A percentile compares a stretch with the other conserved stretches of the same genome.
Conservation (phyloP, 1,140 invertebrate species). For the Trichonephila clavipes region DNA sequence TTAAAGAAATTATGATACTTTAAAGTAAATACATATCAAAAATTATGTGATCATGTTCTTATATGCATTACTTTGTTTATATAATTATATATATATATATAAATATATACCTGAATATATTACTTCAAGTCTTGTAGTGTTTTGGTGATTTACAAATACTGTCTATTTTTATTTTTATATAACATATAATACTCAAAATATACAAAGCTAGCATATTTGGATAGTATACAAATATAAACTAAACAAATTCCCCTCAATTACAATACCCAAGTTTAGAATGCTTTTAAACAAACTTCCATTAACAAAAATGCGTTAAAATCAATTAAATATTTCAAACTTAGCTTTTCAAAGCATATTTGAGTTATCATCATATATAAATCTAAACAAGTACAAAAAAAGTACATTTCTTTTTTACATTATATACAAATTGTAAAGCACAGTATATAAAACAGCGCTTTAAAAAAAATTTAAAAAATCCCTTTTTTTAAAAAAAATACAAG, state of each 20-base stretch:
- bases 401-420: background rate
- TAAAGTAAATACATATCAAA: no score
- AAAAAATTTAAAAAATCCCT: no score
- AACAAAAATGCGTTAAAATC: background rate
- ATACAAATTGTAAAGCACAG: background rate
- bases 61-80: no score
- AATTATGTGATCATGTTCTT: no score
- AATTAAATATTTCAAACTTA: background rate
- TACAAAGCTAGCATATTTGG: background rate
- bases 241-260: background rate
- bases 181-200: background rate
- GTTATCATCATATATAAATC: background rate
- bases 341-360: background rate
- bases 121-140: background rate
- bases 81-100: no score
- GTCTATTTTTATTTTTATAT: background rate
- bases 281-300: background rate
- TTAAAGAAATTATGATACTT: no score
- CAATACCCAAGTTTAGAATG: background rate
- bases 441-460: no score
- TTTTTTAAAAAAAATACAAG: background rate
- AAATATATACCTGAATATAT: no score
- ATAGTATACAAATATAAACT: background rate
- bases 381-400: background rate
- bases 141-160: constrained; percentile 7